Evolutionary conservation across 2,888 invertebrate genomes (phyloP).

Genomic region (Lasioglossum villosulum): DNA sequence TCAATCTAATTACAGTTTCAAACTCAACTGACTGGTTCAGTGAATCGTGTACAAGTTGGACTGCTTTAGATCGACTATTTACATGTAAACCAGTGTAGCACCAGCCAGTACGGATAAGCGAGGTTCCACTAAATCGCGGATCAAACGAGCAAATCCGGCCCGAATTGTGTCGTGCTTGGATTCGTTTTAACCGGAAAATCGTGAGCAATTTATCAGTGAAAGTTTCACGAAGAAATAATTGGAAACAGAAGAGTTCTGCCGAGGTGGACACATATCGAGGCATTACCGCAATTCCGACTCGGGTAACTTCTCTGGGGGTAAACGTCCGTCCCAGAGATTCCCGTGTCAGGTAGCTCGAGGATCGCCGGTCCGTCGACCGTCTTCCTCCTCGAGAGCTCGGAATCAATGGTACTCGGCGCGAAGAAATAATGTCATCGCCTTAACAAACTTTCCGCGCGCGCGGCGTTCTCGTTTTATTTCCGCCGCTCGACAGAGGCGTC

Average conservation of each 20-base stretch:
- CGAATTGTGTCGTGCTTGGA: not conserved
- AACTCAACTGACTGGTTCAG: not conserved
- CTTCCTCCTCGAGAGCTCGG: not conserved
- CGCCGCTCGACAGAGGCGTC: slow-evolving; percentile 2
- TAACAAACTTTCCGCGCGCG: slow-evolving; percentile 47
- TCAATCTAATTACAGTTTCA: too few species aligned
- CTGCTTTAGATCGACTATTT: not conserved
- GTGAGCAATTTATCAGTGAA: not conserved
- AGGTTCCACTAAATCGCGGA: not conserved
- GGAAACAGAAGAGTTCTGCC: not conserved
- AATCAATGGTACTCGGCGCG: slow-evolving; percentile 3
- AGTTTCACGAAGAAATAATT: not conserved
- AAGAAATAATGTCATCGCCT: slow-evolving; percentile 49
- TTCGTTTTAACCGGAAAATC: not conserved
- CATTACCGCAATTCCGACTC: too few species aligned
- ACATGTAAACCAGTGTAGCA: not conserved
- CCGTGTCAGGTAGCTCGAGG: not conserved
- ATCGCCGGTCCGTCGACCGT: not conserved
- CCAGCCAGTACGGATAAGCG: not conserved
- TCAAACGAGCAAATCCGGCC: not conserved
- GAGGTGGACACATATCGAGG: too few species aligned
- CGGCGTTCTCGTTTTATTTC: not conserved
- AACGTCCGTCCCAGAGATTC: not conserved
- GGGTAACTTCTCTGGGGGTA: too few species aligned
- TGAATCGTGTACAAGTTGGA: not conserved